These are phyloP conservation scores for Trilocha varians DNA, from an alignment of 2,888 invertebrate genomes.

Conservation along the genomic window DNA sequence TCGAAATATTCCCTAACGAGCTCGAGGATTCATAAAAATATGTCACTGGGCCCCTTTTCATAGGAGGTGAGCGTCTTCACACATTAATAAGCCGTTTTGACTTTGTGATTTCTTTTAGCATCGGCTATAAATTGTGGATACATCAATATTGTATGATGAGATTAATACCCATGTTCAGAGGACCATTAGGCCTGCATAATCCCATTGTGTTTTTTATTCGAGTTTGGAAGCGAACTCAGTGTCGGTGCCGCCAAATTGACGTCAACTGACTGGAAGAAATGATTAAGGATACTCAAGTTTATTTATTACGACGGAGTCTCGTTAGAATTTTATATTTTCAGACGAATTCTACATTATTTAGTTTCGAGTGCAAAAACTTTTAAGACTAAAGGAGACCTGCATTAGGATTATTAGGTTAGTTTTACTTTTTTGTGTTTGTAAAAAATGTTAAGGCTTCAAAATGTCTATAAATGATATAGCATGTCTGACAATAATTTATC, in stretches of 20 bases:
- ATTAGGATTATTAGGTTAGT: too few species aligned
- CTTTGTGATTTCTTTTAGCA: slow-evolving; percentile 56
- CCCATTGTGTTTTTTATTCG: slow-evolving; percentile 63
- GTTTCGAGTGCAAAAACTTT: not conserved
- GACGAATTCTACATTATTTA: slow-evolving; percentile 1
- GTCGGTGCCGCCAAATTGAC: slow-evolving; percentile 55
- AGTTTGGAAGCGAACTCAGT: slow-evolving; percentile 41
- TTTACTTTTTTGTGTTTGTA: too few species aligned
- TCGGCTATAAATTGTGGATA: slow-evolving; percentile 62
- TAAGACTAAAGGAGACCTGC: not conserved
- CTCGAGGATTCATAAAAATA: slow-evolving; percentile 56
- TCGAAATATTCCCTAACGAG: slow-evolving; percentile 64
- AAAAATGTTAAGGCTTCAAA: too few species aligned
- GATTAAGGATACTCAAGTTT: slow-evolving; percentile 46
- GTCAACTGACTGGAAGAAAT: slow-evolving; percentile 38
- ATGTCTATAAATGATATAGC: too few species aligned
- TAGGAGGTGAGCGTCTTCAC: slow-evolving; percentile 65
- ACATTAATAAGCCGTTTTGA: slow-evolving; percentile 68
- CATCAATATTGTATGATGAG: slow-evolving; percentile 71
- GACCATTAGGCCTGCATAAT: slow-evolving; percentile 67
- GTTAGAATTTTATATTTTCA: slow-evolving; percentile 6
- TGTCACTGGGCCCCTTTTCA: slow-evolving; percentile 42
- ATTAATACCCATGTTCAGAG: slow-evolving; percentile 69
- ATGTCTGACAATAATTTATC: too few species aligned
- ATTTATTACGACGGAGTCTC: slow-evolving; percentile 32